Conservation (phyloP, 2,113 vertebrate genomes). For the Perca fluviatilis region DNA sequence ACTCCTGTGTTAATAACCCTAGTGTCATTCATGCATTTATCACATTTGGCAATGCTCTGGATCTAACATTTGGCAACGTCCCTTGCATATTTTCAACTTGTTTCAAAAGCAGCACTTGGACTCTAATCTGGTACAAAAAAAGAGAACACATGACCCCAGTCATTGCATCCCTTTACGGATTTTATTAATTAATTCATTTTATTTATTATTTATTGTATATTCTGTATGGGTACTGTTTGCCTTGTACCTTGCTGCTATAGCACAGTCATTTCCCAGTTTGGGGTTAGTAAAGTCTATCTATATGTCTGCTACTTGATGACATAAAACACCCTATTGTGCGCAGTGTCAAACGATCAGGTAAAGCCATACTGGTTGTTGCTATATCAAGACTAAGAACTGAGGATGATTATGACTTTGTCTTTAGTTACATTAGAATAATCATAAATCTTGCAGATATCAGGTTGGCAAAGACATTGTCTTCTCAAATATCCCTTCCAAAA, state of each 20-base stretch:
- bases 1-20: not conserved
- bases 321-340: not conserved
- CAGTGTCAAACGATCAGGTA: not conserved
- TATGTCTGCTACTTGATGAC: too few species aligned
- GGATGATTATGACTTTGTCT: not conserved
- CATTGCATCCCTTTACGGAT: not conserved
- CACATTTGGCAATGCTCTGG: not conserved
- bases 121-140: conserved; percentile 1
- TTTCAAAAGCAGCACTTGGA: conserved; percentile 23
- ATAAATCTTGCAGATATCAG: not conserved
- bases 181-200: too few species aligned
- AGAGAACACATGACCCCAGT: not conserved
- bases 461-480: not conserved
- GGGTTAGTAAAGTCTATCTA: too few species aligned
- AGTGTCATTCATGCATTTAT: not conserved
- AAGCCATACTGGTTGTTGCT: not conserved
- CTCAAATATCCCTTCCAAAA: not conserved
- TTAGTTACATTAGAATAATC: not conserved
- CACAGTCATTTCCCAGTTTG: too few species aligned
- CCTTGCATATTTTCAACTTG: not conserved
- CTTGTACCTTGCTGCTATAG: too few species aligned
- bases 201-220: too few species aligned
- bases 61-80: conserved; percentile 8
- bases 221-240: too few species aligned
- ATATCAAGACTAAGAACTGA: not conserved